Evolutionary conservation across 2,888 invertebrate genomes (phyloP).

Genomic region (Hirtodrosophila confusa): DNA sequence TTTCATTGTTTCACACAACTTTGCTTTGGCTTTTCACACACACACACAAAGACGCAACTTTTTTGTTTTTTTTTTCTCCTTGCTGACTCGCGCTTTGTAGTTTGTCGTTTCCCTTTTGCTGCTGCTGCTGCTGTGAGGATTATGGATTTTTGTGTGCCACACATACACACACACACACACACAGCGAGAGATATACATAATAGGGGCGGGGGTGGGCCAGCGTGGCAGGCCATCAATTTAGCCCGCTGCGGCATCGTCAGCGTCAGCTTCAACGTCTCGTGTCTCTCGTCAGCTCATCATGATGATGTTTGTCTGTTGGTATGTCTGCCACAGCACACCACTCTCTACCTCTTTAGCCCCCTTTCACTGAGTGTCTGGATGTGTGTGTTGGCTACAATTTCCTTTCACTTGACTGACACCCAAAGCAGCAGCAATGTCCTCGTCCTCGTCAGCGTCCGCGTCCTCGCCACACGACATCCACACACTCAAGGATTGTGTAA

Average conservation of each 20-base stretch:
- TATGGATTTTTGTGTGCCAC: slow-evolving; percentile 72
- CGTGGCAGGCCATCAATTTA: slow-evolving; percentile 72
- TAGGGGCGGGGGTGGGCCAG: slow-evolving; percentile 1
- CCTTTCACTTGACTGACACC: slow-evolving; percentile 79
- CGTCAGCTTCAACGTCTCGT: slow-evolving; percentile 12
- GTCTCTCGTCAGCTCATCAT: slow-evolving; percentile 37
- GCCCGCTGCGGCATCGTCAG: slow-evolving; percentile 26
- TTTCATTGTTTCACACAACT: slow-evolving; percentile 71
- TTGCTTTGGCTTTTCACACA: slow-evolving; percentile 48
- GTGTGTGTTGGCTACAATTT: slow-evolving; percentile 66
- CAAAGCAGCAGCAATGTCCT: slow-evolving; percentile 64
- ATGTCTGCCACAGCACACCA: slow-evolving; percentile 54
- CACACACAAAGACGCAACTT: slow-evolving; percentile 9
- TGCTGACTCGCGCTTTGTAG: slow-evolving; percentile 59
- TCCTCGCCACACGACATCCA: slow-evolving; percentile 17
- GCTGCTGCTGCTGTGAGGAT: slow-evolving; percentile 60
- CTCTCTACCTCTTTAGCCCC: not conserved
- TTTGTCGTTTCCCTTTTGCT: slow-evolving; percentile 71
- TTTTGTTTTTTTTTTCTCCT: slow-evolving; percentile 20
- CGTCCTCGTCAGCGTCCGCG: slow-evolving; percentile 42
- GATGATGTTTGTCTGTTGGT: slow-evolving; percentile 74
- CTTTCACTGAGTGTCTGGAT: slow-evolving; percentile 6
- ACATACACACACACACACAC: slow-evolving; percentile 30
- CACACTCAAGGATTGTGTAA: slow-evolving; percentile 75
- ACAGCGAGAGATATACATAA: not conserved